Percentiles rank a stretch among this genome's conserved stretches.
These are phyloP conservation scores for Psilopsiagon aymara DNA, from an alignment of 2,113 vertebrate genomes.

Conservation along the genomic window DNA sequence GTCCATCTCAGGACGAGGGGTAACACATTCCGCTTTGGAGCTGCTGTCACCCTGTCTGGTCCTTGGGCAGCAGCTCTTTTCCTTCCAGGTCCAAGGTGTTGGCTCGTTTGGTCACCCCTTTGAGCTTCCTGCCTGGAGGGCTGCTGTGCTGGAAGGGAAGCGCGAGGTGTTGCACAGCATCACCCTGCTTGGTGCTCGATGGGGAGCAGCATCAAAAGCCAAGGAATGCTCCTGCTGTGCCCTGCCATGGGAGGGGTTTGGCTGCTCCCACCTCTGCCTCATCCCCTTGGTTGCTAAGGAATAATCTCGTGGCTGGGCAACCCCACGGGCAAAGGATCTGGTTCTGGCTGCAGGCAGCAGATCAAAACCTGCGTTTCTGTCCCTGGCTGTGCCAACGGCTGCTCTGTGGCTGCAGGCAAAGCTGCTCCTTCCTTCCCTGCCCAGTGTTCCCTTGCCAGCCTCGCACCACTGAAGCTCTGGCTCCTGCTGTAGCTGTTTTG, in stretches of 20 bases:
- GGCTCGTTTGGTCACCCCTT: neutral
- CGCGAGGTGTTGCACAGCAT: neutral
- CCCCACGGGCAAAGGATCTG: neutral
- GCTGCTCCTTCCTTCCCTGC: neutral
- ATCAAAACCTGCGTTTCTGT: neutral
- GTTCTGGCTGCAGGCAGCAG: neutral
- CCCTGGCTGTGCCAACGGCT: neutral
- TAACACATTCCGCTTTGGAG: neutral
- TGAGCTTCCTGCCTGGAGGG: neutral
- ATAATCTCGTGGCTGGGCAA: neutral
- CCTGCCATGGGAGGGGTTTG: neutral
- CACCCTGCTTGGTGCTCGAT: accelerated
- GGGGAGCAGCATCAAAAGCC: neutral
- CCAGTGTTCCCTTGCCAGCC: neutral
- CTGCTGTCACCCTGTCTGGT: neutral
- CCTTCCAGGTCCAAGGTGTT: neutral
- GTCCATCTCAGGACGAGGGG: accelerated
- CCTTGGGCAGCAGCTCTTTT: neutral
- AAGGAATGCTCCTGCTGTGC: neutral
- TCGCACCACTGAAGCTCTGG: neutral
- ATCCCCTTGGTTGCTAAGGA: neutral
- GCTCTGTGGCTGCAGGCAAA: neutral
- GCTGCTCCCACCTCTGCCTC: neutral
- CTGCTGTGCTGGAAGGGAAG: neutral
- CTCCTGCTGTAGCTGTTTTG: neutral